Base-by-base conservation (phyloP, 2,113 vertebrate genomes). In the Periophthalmus modestus region DNA sequence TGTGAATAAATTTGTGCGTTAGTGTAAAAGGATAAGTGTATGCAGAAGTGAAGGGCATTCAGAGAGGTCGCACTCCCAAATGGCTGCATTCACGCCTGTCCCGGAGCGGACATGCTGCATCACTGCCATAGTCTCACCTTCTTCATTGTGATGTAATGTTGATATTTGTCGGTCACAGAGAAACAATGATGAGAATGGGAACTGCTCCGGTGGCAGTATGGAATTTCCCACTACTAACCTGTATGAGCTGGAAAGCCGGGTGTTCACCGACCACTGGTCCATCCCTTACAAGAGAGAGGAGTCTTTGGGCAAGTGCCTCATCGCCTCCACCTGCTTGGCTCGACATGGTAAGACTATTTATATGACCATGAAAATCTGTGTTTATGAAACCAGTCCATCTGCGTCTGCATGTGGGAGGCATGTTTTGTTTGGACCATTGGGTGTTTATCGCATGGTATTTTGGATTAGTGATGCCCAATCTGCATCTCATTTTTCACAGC, bases 241-340 rank as follows among this genome's bases (percentile, higher is more conserved):
- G 80, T 99, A 99, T 61, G 98, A 99, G 81, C 89, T 99, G 93
- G 98, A 99, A 92, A 98, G 97, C 85, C 94, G 98, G 46, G 98
- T 99, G 82, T 93, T 99, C 79, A 99, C 98, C 33, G 98, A 99
- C 87, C 98, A 99, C 83, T 99, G 98, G 98, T 99, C 98, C 74
- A 99, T 99, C 82, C 98, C 98, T 3, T 99, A 99, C 83, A 99
- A 99, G 89, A 89, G 97, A 59, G 97, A 99, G 65, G 98, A 99
- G 85, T 99, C 98, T 7, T 89, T 99, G 74, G 98, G 98, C 88
- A 98, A 98, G 91, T 99, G 98, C 91, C 95, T 99, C 0, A 94
- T 98, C 65, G 97, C 97, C 4, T 96, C 97, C 83, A 96, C 97
- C 74, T 96, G 95, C 92, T 93, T 99, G 14, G 97, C 97, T 65